Evolutionary conservation across 2,888 invertebrate species (phyloP), one percentile per base, ranked within the genome.

Genomic region (Pristionchus maxplancki): DNA sequence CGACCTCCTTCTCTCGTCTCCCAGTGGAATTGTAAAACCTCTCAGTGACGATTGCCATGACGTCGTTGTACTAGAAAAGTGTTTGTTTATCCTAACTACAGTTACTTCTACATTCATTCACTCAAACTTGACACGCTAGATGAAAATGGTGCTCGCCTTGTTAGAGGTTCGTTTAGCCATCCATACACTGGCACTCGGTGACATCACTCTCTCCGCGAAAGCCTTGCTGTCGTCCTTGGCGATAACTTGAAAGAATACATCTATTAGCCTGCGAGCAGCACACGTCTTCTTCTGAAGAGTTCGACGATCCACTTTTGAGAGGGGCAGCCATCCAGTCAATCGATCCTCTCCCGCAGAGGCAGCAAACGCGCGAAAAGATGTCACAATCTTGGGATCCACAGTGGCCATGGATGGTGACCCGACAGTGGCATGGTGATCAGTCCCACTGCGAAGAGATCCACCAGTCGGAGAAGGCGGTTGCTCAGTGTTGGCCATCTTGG

Each of bases 1-100:
- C 40, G 28, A 81, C 34, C 24, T 81, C 81, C 81, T 81, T 81
- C 48, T 44, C 48, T 40, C 81, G 6, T 81, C 81, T 17, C 9
- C 44, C 48, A 24, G n/a, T 17, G 4, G 37, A 13, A 24, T 17
- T n/a, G 28, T 44, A 31, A 20, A 44, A 81, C 11, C 81, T 28
- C 17, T 81, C 81, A 8, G 81, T 13, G 8, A 81, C 34, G 11
- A 17, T 81, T 40, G 5, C 44, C 81, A 81, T 81, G 11, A 81
- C 5, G 34, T 40, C 31, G 24, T 40, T 3, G 48, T 40, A 81
- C 81, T 81, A 40, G 5, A 48, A 58, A 58, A 6, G n/a, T n/a
- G n/a, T n/a, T n/a, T n/a, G n/a, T n/a, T n/a, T n/a, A n/a, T n/a
- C n/a, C n/a, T n/a, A n/a, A n/a, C n/a, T 58, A 24, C 8, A 13